phyloP scores from a whole-genome alignment of 2,888 invertebrate species.

The Hymenopus coronatus region DNA sequence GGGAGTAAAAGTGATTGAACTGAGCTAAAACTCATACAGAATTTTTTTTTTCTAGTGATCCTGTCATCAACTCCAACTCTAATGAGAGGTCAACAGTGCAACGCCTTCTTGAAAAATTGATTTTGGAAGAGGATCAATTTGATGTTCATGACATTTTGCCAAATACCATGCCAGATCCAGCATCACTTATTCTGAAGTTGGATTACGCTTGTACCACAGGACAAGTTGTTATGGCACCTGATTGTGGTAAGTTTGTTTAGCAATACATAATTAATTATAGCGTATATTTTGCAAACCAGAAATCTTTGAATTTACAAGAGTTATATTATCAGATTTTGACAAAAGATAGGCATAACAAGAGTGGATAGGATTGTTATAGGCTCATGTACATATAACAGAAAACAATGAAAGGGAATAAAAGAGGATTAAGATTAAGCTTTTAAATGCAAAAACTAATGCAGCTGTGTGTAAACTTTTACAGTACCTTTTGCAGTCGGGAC shows the following conservation, averaged over 20 bases:
- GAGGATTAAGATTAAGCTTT: neutral
- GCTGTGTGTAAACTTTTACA: conserved; percentile 41
- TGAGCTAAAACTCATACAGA: too few species aligned
- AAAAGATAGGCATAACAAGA: too few species aligned
- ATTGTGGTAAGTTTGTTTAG: conserved; percentile 68
- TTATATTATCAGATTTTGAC: too few species aligned
- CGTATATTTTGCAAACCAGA: too few species aligned
- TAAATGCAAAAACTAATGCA: neutral
- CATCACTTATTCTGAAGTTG: conserved; percentile 79
- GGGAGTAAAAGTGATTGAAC: too few species aligned
- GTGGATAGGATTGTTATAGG: too few species aligned
- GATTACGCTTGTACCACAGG: conserved; percentile 92
- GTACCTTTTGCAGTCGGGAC: conserved; percentile 91
- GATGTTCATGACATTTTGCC: conserved; percentile 90
- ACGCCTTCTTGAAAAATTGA: conserved; percentile 80
- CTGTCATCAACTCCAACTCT: conserved; percentile 80
- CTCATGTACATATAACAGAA: too few species aligned
- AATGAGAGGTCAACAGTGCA: conserved; percentile 85
- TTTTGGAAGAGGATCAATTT: conserved; percentile 90
- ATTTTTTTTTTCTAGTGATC: conserved; percentile 65
- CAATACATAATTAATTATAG: too few species aligned
- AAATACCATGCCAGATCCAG: conserved; percentile 91
- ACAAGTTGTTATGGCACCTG: conserved; percentile 89
- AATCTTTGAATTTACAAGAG: too few species aligned
- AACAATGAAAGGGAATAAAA: too few species aligned